Percentiles rank a stretch among this genome's conserved stretches.
These are phyloP conservation scores for Gymnobelideus leadbeateri DNA, from an alignment of 2,113 vertebrate genomes.

Conservation along the genomic window DNA sequence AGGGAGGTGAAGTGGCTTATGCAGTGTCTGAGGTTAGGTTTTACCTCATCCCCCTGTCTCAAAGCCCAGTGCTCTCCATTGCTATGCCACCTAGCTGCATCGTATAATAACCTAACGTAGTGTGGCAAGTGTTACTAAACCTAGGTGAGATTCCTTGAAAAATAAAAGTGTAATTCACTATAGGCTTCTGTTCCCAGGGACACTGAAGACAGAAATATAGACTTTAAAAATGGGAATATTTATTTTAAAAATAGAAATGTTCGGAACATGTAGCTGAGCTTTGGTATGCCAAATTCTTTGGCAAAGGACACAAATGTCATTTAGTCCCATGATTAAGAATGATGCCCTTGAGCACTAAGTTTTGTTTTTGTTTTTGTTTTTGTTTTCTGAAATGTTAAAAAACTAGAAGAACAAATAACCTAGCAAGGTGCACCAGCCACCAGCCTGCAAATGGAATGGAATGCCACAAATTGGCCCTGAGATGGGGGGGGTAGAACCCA, in stretches of 20 bases:
- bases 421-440: not conserved
- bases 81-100: not conserved
- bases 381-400: not conserved
- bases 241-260: conserved; percentile 5
- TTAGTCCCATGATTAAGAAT: not conserved
- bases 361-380: not conserved
- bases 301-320: not conserved
- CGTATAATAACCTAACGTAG: not conserved
- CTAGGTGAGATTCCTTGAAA: not conserved
- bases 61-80: not conserved
- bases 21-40: not conserved
- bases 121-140: not conserved
- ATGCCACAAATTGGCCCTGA: too few species aligned
- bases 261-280: not conserved
- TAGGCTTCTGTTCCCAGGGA: not conserved
- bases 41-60: not conserved
- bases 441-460: not conserved
- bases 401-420: not conserved
- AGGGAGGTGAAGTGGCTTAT: too few species aligned
- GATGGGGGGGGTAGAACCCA: not conserved
- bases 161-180: not conserved
- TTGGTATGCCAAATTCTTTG: not conserved
- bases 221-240: not conserved
- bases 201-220: not conserved
- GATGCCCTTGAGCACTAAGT: not conserved